These are phyloP conservation scores for Syrista parreyssii DNA, from an alignment of 2,888 invertebrate species.

Conservation along the genomic window DNA sequence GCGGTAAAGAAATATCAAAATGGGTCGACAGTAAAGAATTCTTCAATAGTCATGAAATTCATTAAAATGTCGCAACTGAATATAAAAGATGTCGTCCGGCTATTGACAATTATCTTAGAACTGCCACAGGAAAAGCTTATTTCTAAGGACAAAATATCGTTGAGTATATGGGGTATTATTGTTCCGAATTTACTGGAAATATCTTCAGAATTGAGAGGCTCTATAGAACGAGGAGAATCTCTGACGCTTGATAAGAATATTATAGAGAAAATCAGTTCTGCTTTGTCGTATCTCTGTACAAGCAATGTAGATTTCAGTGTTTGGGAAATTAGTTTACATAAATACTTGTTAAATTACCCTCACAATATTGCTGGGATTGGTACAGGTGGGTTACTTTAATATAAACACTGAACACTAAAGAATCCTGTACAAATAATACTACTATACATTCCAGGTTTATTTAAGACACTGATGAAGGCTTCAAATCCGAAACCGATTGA, in stretches of 20 bases:
- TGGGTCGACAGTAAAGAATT: conserved; percentile 62
- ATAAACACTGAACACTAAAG: no score
- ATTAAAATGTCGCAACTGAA: conserved; percentile 63
- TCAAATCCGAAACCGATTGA: conserved; percentile 66
- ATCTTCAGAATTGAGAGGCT: conserved; percentile 64
- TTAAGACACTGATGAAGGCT: conserved; percentile 37
- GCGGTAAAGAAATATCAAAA: conserved; percentile 67
- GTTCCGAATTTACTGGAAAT: conserved; percentile 71
- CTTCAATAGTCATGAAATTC: conserved; percentile 64
- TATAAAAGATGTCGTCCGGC: conserved; percentile 63
- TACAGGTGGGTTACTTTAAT: conserved; percentile 66
- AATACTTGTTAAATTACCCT: conserved; percentile 73
- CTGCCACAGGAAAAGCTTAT: conserved; percentile 62
- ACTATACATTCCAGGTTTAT: conserved; percentile 39
- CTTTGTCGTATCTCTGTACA: conserved; percentile 28
- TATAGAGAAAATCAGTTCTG: conserved; percentile 38
- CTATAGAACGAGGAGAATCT: neutral
- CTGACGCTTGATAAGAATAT: conserved; percentile 35
- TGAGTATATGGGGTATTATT: conserved; percentile 70
- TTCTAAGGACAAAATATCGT: conserved; percentile 62
- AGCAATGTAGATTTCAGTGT: conserved; percentile 57
- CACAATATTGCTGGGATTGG: conserved; percentile 69
- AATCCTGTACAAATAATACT: no score
- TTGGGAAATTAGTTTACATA: conserved; percentile 70
- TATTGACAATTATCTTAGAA: conserved; percentile 66